Evolutionary conservation across 2,797 vertebrate species (phyloP).

Genomic region (Malurus splendens): DNA sequence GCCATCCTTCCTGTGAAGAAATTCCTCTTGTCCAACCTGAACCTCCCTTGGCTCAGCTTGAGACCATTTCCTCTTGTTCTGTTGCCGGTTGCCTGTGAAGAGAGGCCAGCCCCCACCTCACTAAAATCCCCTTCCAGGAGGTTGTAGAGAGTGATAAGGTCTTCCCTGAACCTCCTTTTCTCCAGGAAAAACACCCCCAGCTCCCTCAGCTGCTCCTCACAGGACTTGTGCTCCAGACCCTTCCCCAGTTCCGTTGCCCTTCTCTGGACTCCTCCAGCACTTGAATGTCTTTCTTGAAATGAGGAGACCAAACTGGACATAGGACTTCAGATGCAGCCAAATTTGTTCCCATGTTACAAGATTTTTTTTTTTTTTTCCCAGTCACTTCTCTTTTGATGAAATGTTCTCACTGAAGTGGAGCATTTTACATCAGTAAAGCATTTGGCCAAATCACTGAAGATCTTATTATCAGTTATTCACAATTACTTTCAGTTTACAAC

Average conservation of each 20-base stretch:
- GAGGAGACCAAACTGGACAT: neutral
- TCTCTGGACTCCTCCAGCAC: neutral
- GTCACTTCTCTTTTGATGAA: neutral
- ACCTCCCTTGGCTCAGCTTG: neutral
- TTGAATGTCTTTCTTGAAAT: neutral
- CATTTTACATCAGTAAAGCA: neutral
- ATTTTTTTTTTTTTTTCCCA: neutral
- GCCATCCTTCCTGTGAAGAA: neutral
- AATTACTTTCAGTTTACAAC: neutral
- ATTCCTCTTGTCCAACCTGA: neutral
- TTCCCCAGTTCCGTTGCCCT: accelerated
- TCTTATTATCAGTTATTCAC: neutral
- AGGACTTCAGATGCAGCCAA: neutral
- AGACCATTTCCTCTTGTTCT: neutral
- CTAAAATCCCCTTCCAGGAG: neutral
- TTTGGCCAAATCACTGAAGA: neutral
- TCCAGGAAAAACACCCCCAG: neutral
- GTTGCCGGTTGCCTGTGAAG: accelerated
- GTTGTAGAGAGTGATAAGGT: neutral
- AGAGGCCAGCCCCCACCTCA: accelerated
- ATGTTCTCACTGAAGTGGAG: neutral
- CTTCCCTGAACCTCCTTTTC: neutral
- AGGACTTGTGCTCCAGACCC: neutral
- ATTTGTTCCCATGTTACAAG: neutral
- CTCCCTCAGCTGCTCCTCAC: neutral